These are phyloP conservation scores for Pangasius macronema DNA, from an alignment of 2,797 vertebrate species.

Conservation along the genomic window DNA sequence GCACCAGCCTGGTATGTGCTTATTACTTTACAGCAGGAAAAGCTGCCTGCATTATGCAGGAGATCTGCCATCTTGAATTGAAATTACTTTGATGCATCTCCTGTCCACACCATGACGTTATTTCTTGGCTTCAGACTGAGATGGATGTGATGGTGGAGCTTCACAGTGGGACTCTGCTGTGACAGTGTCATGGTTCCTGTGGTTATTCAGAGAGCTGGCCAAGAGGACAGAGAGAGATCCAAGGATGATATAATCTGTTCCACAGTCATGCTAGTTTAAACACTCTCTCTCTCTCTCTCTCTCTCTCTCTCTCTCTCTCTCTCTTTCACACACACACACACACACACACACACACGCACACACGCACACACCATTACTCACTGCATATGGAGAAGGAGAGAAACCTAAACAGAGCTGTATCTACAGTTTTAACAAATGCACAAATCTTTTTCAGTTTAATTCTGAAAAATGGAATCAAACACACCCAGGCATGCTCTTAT, in stretches of 20 bases:
- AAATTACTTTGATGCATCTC: conserved; percentile 21
- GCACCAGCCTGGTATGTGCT: neutral
- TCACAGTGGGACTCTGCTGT: conserved; percentile 38
- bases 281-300: neutral
- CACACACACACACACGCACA: conserved; percentile 3
- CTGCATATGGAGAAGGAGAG: neutral
- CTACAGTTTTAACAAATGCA: neutral
- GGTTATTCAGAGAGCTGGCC: conserved; percentile 37
- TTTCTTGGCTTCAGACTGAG: conserved; percentile 15
- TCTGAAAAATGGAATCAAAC: neutral
- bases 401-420: neutral
- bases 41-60: conserved; percentile 4
- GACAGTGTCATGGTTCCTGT: conserved; percentile 44
- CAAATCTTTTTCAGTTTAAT: neutral
- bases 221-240: conserved; percentile 31
- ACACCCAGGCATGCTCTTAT: neutral
- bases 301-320: neutral
- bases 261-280: conserved; percentile 11
- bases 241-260: conserved; percentile 50
- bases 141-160: conserved; percentile 15
- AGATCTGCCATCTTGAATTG: conserved; percentile 27
- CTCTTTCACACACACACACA: neutral
- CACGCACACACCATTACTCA: neutral
- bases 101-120: conserved; percentile 25
- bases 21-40: conserved; percentile 17